Base-by-base conservation (phyloP, 2,888 invertebrate genomes). In the Xestia sexstrigata region DNA sequence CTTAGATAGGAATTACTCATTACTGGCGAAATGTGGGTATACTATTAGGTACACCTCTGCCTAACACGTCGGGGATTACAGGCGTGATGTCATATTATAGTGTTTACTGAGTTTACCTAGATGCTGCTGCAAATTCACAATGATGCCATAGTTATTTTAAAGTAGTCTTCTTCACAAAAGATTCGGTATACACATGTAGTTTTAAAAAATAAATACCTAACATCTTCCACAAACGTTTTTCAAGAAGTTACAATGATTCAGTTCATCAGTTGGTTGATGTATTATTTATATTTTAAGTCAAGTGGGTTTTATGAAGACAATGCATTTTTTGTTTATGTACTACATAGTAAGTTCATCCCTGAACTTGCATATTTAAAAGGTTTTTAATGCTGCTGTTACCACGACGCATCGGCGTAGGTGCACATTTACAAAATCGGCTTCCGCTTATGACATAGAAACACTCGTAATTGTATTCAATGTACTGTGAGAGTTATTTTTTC, bases 401-500 rank as follows among this genome's bases (percentile, higher is more conserved):
- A n/a, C n/a, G n/a, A 9, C 30, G 20, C 20, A 30, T 60, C 8
- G 5, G n/a, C 5, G 30, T 30, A 30, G 8, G 8, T 9, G 17
- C 1, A 9, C 20, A 30, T 35, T 60, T 60, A 1, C 9, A 20
- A 35, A 60, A 60, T 30, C 60, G 30, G 78, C 84, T 39, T 0
- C 8, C 47, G 66, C 55, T 68, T 81, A 55, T 55, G 67, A 45
- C 39, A 23, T 67, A 68, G 8, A 75, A 2, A 42, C 45, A 26
- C 9, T 67, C 23, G 26, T 67, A 65, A 65, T 77, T 78, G 47
- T 75, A 82, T 75, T 70, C 63, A 78, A 67, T 81, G 67, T 85
- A 85, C 70, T 84, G 79, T 82, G 83, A 82, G 85, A 84, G 72
- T 60, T 30, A 75, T 84, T 85, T 83, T 85, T 84, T 73, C 49